Base-by-base conservation (phyloP, 2,113 vertebrate genomes). In the Crotalus tigris region DNA sequence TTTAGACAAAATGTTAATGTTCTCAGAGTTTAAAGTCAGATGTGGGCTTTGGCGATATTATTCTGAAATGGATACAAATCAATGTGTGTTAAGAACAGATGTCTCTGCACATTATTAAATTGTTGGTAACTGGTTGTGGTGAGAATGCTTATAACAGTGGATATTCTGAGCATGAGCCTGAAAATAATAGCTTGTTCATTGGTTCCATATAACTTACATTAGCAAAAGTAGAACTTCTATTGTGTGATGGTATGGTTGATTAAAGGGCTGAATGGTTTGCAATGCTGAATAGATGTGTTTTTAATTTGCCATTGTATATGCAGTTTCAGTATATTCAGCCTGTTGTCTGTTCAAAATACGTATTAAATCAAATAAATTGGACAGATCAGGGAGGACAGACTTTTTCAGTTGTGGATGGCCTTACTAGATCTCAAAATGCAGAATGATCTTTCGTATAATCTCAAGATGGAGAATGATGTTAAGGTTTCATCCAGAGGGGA, bases 1-100 rank as follows among this genome's bases (percentile, higher is more conserved):
- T 94, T 92, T 93, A 93, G 93, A 19, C n/a, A 46, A 53, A 46
- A 91, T 81, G 15, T 23, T 89, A 91, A 93, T 2, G 89, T 87
- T 91, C 90, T 94, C 94, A 81, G 91, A 95, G 92, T 91, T 12
- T 46, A 64, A 90, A n/a, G 23, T 90, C 24, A 49, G 29, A 85
- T 61, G 46, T 61, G 9, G 46, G 58, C 46, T 55, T 46, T 54
- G 44, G 12, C 51, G 59, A 55, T 61, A 61, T n/a, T 26, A 46
- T 12, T 59, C 4, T 91, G 33, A 58, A 53, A 10, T 58, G 23
- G 53, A 24, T 88, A 88, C 7, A 29, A 64, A 64, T 81, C 44
- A 69, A 11, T 92, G 8, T 54, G 2, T 53, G 91, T 33, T 58
- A 87, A 88, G 92, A 92, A 91, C 51, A 90, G 24, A 90, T 93